Percentiles rank a stretch among this genome's conserved stretches.
Evolutionary conservation across 2,113 vertebrate species (phyloP).

Genomic region (Cryptotis parvus): DNA sequence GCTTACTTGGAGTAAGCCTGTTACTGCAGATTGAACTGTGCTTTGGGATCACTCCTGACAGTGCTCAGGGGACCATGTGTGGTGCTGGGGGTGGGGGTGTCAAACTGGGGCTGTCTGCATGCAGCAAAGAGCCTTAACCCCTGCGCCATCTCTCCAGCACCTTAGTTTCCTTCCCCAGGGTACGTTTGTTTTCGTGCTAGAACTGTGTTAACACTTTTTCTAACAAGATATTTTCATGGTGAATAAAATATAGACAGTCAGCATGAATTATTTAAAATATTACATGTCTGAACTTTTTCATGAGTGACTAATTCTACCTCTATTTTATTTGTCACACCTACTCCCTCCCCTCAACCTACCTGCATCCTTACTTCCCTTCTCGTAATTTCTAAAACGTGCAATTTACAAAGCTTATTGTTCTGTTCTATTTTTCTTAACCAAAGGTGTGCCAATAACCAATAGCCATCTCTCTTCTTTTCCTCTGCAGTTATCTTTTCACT

Average conservation of each 20-base stretch:
- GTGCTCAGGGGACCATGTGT: not conserved
- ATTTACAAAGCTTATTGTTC: not conserved
- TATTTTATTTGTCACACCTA: not conserved
- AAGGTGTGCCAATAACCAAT: not conserved
- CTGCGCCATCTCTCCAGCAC: not conserved
- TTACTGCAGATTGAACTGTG: no score
- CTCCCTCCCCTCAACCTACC: not conserved
- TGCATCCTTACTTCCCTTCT: not conserved
- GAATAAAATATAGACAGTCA: not conserved
- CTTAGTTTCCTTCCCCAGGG: not conserved
- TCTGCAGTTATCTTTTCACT: not conserved
- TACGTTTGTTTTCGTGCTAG: not conserved
- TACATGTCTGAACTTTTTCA: not conserved
- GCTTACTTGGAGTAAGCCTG: no score
- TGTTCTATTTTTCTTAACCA: not conserved
- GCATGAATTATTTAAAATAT: not conserved
- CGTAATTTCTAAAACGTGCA: not conserved
- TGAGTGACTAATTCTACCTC: not conserved
- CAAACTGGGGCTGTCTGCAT: no score
- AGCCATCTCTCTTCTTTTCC: not conserved
- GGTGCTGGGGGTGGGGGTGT: not conserved
- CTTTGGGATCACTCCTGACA: no score
- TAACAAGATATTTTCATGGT: not conserved
- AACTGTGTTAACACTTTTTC: slow-evolving; percentile 29
- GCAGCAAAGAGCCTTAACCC: not conserved